phyloP scores from a whole-genome alignment of 1,140 invertebrate genomes.

The Caenorhabditis remanei region DNA sequence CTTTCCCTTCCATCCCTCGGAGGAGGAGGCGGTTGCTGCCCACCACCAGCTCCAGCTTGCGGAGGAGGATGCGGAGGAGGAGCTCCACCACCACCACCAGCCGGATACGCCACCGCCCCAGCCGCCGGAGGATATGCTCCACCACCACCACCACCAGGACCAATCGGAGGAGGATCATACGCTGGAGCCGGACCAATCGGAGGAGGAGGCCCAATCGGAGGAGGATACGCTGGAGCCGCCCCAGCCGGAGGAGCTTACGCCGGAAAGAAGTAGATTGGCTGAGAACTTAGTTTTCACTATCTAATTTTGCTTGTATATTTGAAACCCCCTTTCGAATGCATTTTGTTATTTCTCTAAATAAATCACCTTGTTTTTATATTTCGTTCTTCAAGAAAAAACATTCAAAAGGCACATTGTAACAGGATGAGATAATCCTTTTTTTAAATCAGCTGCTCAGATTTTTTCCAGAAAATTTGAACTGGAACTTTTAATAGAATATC shows the following conservation, averaged over 20 bases:
- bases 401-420: no score
- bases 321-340: constrained; percentile 11
- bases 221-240: constrained; percentile 28
- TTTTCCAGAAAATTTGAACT: no score
- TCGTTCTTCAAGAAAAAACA: no score
- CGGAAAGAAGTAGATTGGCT: constrained; percentile 41
- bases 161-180: constrained; percentile 53
- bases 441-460: no score
- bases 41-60: constrained; percentile 51
- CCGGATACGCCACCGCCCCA: constrained; percentile 56
- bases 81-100: constrained; percentile 12
- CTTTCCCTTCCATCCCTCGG: constrained; percentile 57
- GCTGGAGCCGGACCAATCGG: constrained; percentile 38
- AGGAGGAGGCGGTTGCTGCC: constrained; percentile 58
- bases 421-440: no score
- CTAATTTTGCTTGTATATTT: constrained; percentile 45
- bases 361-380: neutral
- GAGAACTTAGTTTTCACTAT: constrained; percentile 26
- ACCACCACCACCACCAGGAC: constrained; percentile 6
- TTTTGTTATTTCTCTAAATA: constrained; percentile 44
- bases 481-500: no score
- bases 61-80: constrained; percentile 54
- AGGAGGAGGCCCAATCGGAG: constrained; percentile 37
- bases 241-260: constrained; percentile 45
- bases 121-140: constrained; percentile 50